phyloP scores from a whole-genome alignment of 2,113 vertebrate genomes.

The Triplophysa rosa region DNA sequence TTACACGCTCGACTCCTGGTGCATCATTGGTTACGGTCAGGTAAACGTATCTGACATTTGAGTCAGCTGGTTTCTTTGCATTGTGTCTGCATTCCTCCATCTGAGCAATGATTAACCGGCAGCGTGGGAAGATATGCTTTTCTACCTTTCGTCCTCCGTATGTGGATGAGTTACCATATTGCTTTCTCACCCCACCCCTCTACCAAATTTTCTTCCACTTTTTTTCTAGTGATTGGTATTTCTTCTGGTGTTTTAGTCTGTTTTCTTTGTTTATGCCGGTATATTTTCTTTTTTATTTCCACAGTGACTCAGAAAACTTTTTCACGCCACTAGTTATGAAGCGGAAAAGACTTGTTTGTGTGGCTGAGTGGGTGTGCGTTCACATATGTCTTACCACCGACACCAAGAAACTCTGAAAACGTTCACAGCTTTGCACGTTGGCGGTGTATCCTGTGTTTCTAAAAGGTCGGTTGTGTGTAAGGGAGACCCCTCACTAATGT shows the following conservation, averaged over 20 bases:
- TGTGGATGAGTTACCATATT: conserved; percentile 10
- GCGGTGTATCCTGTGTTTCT: neutral
- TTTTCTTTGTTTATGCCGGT: neutral
- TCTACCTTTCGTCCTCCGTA: neutral
- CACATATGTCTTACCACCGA: conserved; percentile 14
- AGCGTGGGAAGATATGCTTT: conserved; percentile 38
- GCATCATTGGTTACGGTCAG: neutral
- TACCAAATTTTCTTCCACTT: neutral
- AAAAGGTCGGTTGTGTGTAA: conserved; percentile 25
- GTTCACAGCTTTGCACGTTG: neutral
- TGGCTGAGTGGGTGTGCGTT: neutral
- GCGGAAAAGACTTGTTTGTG: conserved; percentile 38
- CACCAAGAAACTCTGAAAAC: conserved; percentile 29
- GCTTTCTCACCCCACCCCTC: conserved; percentile 3
- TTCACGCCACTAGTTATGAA: neutral
- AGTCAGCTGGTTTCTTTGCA: conserved; percentile 36
- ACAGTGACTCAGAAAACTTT: conserved; percentile 44
- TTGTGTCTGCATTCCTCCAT: conserved; percentile 48
- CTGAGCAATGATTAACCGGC: conserved; percentile 21
- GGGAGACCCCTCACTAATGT: conserved; percentile 53
- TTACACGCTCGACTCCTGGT: neutral
- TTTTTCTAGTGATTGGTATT: neutral
- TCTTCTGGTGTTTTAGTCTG: conserved; percentile 15
- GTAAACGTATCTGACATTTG: conserved; percentile 47
- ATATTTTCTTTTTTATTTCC: neutral